Evolutionary conservation across 2,797 vertebrate species (phyloP).

Genomic region (Xerus rutilus): DNA sequence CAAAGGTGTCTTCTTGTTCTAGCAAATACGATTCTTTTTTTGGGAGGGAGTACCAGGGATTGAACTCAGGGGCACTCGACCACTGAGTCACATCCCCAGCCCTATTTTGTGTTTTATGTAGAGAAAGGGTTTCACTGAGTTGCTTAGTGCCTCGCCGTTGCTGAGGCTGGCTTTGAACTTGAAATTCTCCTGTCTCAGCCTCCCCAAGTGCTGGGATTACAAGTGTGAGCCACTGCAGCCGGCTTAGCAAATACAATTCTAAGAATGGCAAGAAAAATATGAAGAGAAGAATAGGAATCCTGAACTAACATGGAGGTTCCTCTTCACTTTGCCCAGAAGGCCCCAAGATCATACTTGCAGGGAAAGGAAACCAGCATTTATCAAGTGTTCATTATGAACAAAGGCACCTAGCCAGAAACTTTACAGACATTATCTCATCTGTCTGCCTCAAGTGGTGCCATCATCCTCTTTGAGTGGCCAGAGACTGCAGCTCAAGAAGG

Average conservation of each 20-base stretch:
- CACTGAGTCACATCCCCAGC: no score
- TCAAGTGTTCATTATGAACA: fast-evolving
- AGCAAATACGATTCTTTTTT: not conserved
- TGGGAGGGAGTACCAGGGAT: no score
- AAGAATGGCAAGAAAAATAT: conserved; percentile 1
- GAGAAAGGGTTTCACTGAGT: no score
- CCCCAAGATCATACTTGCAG: not conserved
- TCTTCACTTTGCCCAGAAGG: not conserved
- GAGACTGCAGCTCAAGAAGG: not conserved
- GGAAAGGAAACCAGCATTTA: not conserved
- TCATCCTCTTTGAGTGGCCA: not conserved
- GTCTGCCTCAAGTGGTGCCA: not conserved
- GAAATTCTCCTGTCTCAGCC: no score
- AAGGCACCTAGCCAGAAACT: not conserved
- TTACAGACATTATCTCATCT: not conserved
- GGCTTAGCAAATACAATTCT: not conserved
- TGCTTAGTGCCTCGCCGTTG: no score
- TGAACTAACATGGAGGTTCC: not conserved
- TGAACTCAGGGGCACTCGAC: no score
- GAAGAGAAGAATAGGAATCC: not conserved
- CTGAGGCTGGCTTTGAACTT: no score
- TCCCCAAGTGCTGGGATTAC: no score
- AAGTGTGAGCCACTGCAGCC: no score
- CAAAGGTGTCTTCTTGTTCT: not conserved
- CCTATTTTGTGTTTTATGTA: no score